These are phyloP conservation scores for Trichonephila clavipes DNA, from an alignment of 1,140 invertebrate genomes.

Conservation along the genomic window DNA sequence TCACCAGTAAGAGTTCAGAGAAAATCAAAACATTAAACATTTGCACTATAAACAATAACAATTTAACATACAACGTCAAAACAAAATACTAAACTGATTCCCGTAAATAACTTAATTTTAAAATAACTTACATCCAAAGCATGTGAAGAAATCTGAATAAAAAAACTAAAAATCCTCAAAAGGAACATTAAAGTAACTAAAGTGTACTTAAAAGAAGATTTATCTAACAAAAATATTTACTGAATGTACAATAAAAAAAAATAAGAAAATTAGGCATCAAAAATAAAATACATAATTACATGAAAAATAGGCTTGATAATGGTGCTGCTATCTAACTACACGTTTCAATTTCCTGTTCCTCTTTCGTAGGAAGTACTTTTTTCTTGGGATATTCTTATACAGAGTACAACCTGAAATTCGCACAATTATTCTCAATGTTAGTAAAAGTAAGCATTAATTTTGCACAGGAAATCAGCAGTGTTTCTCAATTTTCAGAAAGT, in stretches of 20 bases:
- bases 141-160: not conserved
- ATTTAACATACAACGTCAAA: no score
- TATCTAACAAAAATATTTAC: not conserved
- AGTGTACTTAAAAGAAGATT: not conserved
- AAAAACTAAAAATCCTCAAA: no score
- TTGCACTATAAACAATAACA: no score
- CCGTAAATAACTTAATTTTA: no score
- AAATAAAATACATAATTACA: slow-evolving; percentile 71
- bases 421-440: slow-evolving; percentile 58
- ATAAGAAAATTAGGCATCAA: slow-evolving; percentile 25
- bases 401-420: slow-evolving; percentile 66
- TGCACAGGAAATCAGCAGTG: not conserved
- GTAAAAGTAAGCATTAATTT: slow-evolving; percentile 31
- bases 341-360: slow-evolving; percentile 56
- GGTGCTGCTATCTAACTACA: slow-evolving; percentile 62
- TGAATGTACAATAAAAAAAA: not conserved
- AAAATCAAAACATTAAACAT: no score
- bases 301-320: slow-evolving; percentile 42
- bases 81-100: no score
- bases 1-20: no score
- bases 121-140: not conserved
- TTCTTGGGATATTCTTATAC: slow-evolving; percentile 44
- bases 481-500: not conserved
- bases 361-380: slow-evolving; percentile 73
- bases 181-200: not conserved